Base-by-base conservation (phyloP, 2,888 invertebrate genomes). In the Oegoconia quadripuncta region DNA sequence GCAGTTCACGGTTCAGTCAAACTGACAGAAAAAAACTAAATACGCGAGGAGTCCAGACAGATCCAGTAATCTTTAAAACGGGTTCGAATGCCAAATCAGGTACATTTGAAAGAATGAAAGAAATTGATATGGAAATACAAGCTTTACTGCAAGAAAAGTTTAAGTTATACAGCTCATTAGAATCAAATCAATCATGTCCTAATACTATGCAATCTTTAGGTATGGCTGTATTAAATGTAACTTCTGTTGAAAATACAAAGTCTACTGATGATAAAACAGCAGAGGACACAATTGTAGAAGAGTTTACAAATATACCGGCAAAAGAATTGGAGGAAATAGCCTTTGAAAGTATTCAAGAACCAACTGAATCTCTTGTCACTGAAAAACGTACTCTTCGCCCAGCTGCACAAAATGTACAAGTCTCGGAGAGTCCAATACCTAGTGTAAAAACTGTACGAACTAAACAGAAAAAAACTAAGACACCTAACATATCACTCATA, bases 41-140 rank as follows among this genome's bases (percentile, higher is more conserved):
- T 23, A 39, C 51, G 9, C 67, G 59, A 55, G 44, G 42, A 26
- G 53, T 63, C 15, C 87, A 87, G 64, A 83, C 84, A n/a, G 64
- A 73, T 40, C 49, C 64, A 30, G 46, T 62, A 2, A 36, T 45
- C 16, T 46, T 59, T 23, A 63, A 56, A 39, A 2, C 37, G n/a
- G 14, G 11, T 27, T 13, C 11, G 9, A 61, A 52, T 41, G 17
- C 46, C 15, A 52, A 74, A 12, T 69, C 59, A 36, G 80, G 80
- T 35, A 64, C 88, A 6, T 76, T 89, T 53, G 83, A 88, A 35
- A 81, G 90, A 61, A 90, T 91, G 89, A 88, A 89, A 48, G 87
- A 90, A 58, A 91, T 91, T 39, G 91, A 91, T 52, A 60, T 89
- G 42, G 89, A 90, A 57, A 89, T 91, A 51, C 89, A 90, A 50